Evolutionary conservation across 2,888 invertebrate species (phyloP).

Genomic region (Lithophane leautieri): DNA sequence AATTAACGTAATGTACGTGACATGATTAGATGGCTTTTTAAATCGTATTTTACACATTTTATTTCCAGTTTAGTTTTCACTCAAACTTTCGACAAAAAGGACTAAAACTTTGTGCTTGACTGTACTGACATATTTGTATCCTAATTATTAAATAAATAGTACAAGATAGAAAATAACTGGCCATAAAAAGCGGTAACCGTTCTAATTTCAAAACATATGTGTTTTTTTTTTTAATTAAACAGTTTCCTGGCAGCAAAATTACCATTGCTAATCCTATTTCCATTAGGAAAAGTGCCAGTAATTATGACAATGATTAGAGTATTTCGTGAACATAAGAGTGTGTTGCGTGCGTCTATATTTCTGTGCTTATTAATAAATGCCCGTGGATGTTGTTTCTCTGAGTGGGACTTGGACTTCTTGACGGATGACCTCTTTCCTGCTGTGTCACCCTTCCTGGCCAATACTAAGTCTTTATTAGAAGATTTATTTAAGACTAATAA

Average conservation of each 20-base stretch:
- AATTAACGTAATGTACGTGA: constrained; percentile 77
- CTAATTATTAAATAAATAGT: background rate
- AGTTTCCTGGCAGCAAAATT: constrained; percentile 17
- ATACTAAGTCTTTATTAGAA: constrained; percentile 73
- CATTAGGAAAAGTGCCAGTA: constrained; percentile 61
- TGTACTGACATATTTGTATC: constrained; percentile 16
- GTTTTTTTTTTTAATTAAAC: constrained; percentile 11
- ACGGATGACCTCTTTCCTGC: constrained; percentile 78
- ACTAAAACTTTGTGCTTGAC: constrained; percentile 7
- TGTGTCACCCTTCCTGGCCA: constrained; percentile 79
- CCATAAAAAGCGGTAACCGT: constrained; percentile 1
- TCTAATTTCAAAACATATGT: constrained; percentile 33
- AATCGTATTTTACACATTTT: constrained; percentile 13
- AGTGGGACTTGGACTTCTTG: constrained; percentile 82
- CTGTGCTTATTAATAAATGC: constrained; percentile 71
- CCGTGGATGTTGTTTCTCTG: constrained; percentile 77
- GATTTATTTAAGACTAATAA: constrained; percentile 75
- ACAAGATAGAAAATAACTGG: background rate
- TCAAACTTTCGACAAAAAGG: constrained; percentile 21
- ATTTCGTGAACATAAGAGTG: constrained; percentile 65
- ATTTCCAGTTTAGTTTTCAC: constrained; percentile 33
- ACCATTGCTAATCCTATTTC: constrained; percentile 26
- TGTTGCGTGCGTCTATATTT: constrained; percentile 69
- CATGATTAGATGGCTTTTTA: constrained; percentile 72
- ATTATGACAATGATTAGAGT: constrained; percentile 68